These are phyloP conservation scores for Tuberolachnus salignus DNA, from an alignment of 2,888 invertebrate species.

Conservation along the genomic window DNA sequence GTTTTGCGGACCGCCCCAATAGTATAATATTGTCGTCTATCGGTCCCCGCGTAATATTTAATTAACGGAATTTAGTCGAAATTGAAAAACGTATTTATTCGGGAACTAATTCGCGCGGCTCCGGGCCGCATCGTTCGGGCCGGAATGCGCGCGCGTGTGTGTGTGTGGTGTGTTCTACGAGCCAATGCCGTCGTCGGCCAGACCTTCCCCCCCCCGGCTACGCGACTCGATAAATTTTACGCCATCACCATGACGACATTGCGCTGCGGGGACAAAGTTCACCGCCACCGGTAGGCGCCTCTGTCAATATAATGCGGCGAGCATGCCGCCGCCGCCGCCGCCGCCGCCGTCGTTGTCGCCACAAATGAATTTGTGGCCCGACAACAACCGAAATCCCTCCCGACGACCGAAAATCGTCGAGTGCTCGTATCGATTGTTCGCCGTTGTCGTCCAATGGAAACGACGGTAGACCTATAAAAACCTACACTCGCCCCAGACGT, in stretches of 20 bases:
- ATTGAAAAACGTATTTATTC: background rate
- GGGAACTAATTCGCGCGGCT: too few relatives aligned
- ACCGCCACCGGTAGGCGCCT: background rate
- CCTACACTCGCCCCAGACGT: background rate
- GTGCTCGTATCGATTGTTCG: constrained; percentile 29
- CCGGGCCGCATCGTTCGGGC: too few relatives aligned
- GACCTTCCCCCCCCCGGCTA: background rate
- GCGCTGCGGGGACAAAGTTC: constrained; percentile 41
- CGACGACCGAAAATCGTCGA: constrained; percentile 12
- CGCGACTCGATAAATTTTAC: constrained; percentile 35
- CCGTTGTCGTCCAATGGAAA: constrained; percentile 17
- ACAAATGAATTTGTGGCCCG: background rate
- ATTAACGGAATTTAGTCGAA: too few relatives aligned
- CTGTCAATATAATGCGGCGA: background rate
- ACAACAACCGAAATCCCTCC: constrained; percentile 7
- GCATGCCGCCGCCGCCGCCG: background rate
- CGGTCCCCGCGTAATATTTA: too few relatives aligned
- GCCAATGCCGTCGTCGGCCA: background rate
- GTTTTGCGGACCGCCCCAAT: too few relatives aligned
- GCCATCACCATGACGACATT: constrained; percentile 42
- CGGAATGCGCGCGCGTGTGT: background rate
- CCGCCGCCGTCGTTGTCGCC: background rate
- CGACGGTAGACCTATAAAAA: constrained; percentile 4
- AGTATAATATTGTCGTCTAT: too few relatives aligned
- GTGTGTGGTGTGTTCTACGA: too few relatives aligned